A percentile compares a stretch with the other conserved stretches of the same genome.
phyloP scores from a whole-genome alignment of 2,888 invertebrate species.

The Teleogryllus oceanicus region DNA sequence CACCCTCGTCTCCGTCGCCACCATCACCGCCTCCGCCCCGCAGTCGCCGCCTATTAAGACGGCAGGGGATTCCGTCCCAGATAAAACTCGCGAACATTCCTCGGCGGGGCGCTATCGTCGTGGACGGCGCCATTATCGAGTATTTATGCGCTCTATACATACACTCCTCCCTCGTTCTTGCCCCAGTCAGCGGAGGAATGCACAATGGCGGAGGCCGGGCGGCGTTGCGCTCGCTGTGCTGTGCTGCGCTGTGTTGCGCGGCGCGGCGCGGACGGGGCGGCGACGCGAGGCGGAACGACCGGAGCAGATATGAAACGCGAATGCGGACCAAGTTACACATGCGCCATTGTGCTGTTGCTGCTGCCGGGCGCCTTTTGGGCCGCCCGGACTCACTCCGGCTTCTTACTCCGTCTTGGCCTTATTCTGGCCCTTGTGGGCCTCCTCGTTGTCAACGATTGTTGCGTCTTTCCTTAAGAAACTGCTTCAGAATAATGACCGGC shows the following conservation, averaged over 20 bases:
- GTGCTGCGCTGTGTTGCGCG: too few species aligned
- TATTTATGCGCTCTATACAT: constrained; percentile 18
- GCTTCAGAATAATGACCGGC: too few species aligned
- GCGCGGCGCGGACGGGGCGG: background rate
- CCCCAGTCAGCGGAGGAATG: background rate
- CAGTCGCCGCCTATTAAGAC: background rate
- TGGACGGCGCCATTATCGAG: background rate
- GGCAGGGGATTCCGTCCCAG: constrained; percentile 11
- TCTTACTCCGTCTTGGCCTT: background rate
- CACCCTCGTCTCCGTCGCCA: too few species aligned
- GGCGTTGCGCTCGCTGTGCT: background rate
- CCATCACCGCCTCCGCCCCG: background rate
- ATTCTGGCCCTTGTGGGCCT: too few species aligned
- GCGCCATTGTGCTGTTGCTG: background rate
- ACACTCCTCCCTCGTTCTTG: background rate
- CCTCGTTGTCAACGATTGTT: too few species aligned
- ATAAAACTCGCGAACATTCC: constrained; percentile 18
- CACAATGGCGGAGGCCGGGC: background rate
- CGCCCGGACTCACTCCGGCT: background rate
- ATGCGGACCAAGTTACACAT: background rate
- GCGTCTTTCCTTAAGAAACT: too few species aligned
- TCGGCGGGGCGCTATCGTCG: background rate
- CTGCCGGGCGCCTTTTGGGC: background rate
- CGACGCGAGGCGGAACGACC: background rate
- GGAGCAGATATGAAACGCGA: constrained; percentile 18